Base-by-base conservation (phyloP, 2,888 invertebrate genomes). In the Hirtodrosophila duncani region DNA sequence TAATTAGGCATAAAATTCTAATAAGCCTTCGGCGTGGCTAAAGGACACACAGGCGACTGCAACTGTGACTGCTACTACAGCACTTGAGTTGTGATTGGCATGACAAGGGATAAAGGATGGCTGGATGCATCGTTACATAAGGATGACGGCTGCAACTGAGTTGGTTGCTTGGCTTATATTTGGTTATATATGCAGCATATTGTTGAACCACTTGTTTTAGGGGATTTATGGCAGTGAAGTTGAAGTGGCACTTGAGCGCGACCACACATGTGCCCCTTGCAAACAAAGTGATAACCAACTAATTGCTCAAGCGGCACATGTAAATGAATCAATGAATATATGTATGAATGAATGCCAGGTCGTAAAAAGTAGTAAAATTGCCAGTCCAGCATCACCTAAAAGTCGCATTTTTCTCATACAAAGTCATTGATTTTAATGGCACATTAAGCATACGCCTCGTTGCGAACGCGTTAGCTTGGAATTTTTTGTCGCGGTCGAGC, bases 381-480 rank as follows among this genome's bases (percentile, higher is more conserved):
- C 56, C 60, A 53, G n/a, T n/a, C n/a, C n/a, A n/a, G n/a, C n/a
- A n/a, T 53, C 53, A 48, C 30, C 62, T 56, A 52, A 20, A 38
- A 34, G 53, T 23, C 30, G 9, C 26, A n/a, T 38, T 46, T 69
- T 75, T 77, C 68, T 55, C 80, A 45, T 42, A 61, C 44, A 37
- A 60, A 61, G 45, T 60, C 59, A 72, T 65, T 80, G 80, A 67
- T 58, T 72, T 72, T 72, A 80, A 72, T 72, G 58, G 57, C 77
- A 61, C 77, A 72, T 77, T 72, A 72, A 72, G 80, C 65, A 72
- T 80, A 80, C 72, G 80, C 77, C 72, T 77, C 68, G 65, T 80
- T 67, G 72, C 44, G n/a, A n/a, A n/a, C n/a, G n/a, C 56, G 55
- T 52, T 10, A 36, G 37, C 31, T 58, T 21, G 66, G 66, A 57